Base-by-base conservation (phyloP, 2,888 invertebrate genomes). In the Agrilus mali region DNA sequence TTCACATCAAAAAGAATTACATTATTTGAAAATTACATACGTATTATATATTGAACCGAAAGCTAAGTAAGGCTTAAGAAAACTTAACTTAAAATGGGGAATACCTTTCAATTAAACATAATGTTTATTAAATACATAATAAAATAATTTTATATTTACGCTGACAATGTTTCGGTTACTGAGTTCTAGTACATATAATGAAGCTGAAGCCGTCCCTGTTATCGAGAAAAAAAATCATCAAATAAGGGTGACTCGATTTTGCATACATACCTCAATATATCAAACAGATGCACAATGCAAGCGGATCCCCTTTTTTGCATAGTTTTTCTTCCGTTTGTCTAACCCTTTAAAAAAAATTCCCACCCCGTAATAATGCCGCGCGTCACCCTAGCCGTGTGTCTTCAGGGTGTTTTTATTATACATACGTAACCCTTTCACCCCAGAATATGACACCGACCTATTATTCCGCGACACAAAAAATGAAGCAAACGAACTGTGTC, bases 401-500 rank as follows among this genome's bases (percentile, higher is more conserved):
- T 66, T 65, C 66, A 61, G 65, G 64, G 64, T 66, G 64, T 65
- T 66, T 66, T 61, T 60, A 62, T 66, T 65, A 63, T 64, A 52
- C 55, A 53, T 60, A 56, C 58, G 60, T 63, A 67, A 64, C 65
- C 66, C 65, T 63, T 63, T 61, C 59, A 60, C 63, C 65, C 63
- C 59, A 61, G 60, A 67, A 67, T 65, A 61, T 63, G 67, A 67
- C 67, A 67, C 67, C 67, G 60, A 58, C 54, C 61, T 57, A 63
- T 66, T 66, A 63, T 62, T 63, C 60, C 54, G 52, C 47, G 52
- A 54, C 55, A 57, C 56, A 61, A 60, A 63, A 53, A 65, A 60
- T 62, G 59, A 62, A 65, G 62, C 64, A 65, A 65, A 65, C 66
- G 64, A 66, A 67, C 65, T 65, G 67, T 66, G 64, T 65, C 65